Conservation (phyloP, 2,797 vertebrate genomes). For the Salarias fasciatus region DNA sequence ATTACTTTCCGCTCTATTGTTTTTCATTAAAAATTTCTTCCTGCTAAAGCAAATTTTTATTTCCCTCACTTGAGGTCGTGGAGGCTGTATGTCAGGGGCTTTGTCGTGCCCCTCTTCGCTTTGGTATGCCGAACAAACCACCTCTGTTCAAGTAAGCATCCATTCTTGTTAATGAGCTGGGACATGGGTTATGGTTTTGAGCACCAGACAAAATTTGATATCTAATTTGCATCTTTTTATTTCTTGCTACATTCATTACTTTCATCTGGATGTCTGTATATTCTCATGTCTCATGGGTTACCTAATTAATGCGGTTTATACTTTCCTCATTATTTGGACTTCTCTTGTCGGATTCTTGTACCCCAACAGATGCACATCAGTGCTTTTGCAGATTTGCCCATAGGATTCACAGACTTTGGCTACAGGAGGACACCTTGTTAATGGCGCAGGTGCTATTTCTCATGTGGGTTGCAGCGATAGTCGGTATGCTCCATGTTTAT, state of each 20-base stretch:
- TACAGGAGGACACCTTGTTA: no score
- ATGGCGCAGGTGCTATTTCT: no score
- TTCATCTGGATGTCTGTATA: slow-evolving; percentile 7
- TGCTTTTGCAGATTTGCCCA: no score
- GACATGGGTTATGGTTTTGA: not conserved
- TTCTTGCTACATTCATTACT: not conserved
- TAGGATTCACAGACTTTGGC: no score
- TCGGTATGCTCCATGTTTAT: no score
- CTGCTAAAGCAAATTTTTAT: slow-evolving; percentile 25
- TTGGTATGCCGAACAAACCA: slow-evolving; percentile 7
- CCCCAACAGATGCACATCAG: no score
- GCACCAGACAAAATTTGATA: not conserved
- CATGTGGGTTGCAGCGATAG: no score
- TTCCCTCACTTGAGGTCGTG: slow-evolving; percentile 26
- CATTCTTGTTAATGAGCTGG: not conserved
- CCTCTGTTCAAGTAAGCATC: slow-evolving; percentile 19
- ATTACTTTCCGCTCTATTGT: slow-evolving; percentile 16
- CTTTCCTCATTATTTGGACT: no score
- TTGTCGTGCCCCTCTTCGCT: slow-evolving; percentile 15
- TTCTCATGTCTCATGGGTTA: no score
- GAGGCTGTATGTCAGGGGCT: slow-evolving; percentile 43
- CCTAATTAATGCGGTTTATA: no score
- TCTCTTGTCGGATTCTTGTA: no score
- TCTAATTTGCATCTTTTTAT: not conserved
- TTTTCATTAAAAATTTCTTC: slow-evolving; percentile 43